Base-by-base conservation (phyloP, 2,888 invertebrate genomes). In the Volucella zonaria region DNA sequence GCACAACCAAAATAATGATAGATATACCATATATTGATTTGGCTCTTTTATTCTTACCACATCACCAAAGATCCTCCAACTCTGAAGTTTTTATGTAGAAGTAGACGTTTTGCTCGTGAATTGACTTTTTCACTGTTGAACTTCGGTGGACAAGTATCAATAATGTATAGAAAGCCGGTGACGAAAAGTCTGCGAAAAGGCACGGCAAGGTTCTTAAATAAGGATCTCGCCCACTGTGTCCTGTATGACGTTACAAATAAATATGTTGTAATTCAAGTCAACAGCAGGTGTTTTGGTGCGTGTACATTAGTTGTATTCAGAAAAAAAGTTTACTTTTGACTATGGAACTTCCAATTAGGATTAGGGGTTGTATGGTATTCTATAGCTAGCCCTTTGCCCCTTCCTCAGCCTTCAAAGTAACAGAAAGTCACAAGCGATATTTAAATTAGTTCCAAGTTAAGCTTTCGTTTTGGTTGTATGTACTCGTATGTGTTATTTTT, bases 121-220 rank as follows among this genome's bases (percentile, higher is more conserved):
- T 77, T 38, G 45, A 67, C 52, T 42, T 45, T 52, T 61, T 76
- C 75, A 70, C 42, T 14, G 12, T 18, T 61, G 11, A 52, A 59
- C 61, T 54, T 51, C 59, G 62, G 43, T 56, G 15, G 54, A 68
- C 62, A 68, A 47, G 70, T 71, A 82, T 82, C 70, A 76, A 82
- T 82, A 82, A 82, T 76, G 49, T 64, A 81, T 45, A 67, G 59
- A 71, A 64, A 77, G 66, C 66, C 76, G 42, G 64, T 66, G 64
- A 77, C 59, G 71, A 66, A 77, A 82, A 71, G 47, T 52, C 54
- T 75, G 58, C 71, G 52, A 71, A 64, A 81, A 75, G 80, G 68
- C 68, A 81, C 64, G 40, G 40, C n/a, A n/a, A n/a, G 70, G 70
- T 70, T 81, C 70, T 81, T 81, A 75, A 81, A 64, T 81, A 81